Evolutionary conservation across 2,797 vertebrate species (phyloP), one percentile per base, ranked within the genome.

Genomic region (Chelon auratus): DNA sequence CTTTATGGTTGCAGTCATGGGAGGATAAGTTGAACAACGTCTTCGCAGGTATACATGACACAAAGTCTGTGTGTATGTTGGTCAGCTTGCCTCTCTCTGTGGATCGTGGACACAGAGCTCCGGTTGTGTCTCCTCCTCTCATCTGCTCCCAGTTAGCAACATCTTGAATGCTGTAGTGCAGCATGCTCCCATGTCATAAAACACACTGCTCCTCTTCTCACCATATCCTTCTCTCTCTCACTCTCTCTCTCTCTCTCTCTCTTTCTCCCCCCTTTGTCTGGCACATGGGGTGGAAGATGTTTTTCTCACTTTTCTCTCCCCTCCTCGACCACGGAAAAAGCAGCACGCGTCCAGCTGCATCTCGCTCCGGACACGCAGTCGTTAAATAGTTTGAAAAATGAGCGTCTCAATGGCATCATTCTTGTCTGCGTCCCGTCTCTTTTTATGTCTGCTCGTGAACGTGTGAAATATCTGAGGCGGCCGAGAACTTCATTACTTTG

Each of bases 121-220:
- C 55, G 68, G n/a, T 78, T 64, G 58, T 72, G 76, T 87, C 86
- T 89, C 90, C 86, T 81, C 78, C 84, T 85, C 76, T 87, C 91
- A 92, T 94, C 91, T 94, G 92, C 83, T 92, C 87, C 86, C 85
- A 82, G 79, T 94, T 92, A 92, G 87, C 48, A 92, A 92, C 93
- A 93, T 93, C 89, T 93, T 93, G 90, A 93, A 87, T 60, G 55
- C 72, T 87, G 85, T 84, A 86, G 63, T 93, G 82, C 78, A 87
- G 84, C 81, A 77, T 85, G 86, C 91, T 91, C 87, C 87, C 79
- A 78, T 92, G 84, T 92, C 91, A 92, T 92, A 91, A 94, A 94
- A 89, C 81, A 88, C 87, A 89, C 81, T 17, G 51, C 82, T 83
- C 62, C 75, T 80, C 81, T 84, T 85, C 82, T 81, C 82, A 78